Conservation (phyloP, 2,888 invertebrate species). For the Ophion obscuratus region DNA sequence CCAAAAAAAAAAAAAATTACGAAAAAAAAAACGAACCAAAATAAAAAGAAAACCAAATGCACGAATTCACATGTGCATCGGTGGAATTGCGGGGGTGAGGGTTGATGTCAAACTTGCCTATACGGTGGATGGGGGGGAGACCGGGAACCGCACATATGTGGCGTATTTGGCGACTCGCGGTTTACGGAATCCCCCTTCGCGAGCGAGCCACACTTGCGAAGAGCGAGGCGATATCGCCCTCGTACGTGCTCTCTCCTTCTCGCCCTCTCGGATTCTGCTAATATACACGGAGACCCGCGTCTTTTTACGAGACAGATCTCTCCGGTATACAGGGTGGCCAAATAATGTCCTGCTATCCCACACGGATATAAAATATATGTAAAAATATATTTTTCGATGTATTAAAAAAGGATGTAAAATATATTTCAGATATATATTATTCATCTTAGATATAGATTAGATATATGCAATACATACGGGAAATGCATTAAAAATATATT, state of each 20-base stretch:
- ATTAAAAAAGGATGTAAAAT: no score
- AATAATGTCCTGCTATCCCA: no score
- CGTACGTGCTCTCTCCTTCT: constrained; percentile 51
- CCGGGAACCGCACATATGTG: constrained; percentile 58
- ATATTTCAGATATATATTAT: no score
- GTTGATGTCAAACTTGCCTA: constrained; percentile 34
- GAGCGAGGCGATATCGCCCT: constrained; percentile 48
- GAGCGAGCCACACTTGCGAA: not conserved
- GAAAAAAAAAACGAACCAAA: constrained; percentile 12
- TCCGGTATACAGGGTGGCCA: not conserved
- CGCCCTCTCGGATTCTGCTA: constrained; percentile 22
- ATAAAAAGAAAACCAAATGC: not conserved
- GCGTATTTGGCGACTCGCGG: constrained; percentile 38
- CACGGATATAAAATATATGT: no score
- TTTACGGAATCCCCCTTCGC: constrained; percentile 34
- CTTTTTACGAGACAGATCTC: constrained; percentile 77
- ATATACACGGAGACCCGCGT: constrained; percentile 72
- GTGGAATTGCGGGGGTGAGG: not conserved
- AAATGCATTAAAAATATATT: no score
- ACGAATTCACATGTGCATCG: constrained; percentile 51
- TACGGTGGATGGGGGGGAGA: not conserved
- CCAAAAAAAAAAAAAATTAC: constrained; percentile 23
- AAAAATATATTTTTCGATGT: no score
- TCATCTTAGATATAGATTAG: no score
- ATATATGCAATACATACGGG: no score